Base-by-base conservation (phyloP, 2,797 vertebrate genomes). In the Monodelphis domestica region DNA sequence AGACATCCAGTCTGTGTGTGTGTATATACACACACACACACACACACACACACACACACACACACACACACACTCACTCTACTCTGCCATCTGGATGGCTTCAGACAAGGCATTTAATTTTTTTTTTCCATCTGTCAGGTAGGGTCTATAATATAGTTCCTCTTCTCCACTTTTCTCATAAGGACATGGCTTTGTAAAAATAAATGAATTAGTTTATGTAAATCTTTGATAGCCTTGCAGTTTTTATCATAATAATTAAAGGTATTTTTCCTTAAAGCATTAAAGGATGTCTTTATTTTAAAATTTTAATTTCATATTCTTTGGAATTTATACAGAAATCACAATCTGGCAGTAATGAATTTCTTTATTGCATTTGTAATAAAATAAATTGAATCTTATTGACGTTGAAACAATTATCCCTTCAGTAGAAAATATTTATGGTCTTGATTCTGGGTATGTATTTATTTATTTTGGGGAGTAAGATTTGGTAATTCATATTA, bases 351-450 rank as follows among this genome's bases (percentile, higher is more conserved):
- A 89, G 38, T 52, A 54, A 12, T 92, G 33, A 93, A 89, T 29
- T 87, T 90, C 53, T 90, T 38, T n/a, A n/a, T n/a, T 54, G 21
- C 0, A 92, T 4, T 50, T 89, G 95, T 90, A 97, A 95, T 94
- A 91, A 96, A 94, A 53, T 88, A 92, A 78, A 29, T 89, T 78
- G 9, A 84, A 84, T 84, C 38, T 50, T 45, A 9, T 45, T 84
- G 70, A 84, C 70, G 45, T 2, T 38, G n/a, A 45, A 45, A 38
- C 45, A 78, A 70, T 38, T 70, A 70, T 2, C 7, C n/a, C 63
- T 70, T 70, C 63, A 38, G 24, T 21, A 70, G n/a, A 78, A 45
- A 78, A 45, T 78, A 38, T 26, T 45, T 78, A 24, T 45, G 24
- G 38, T 78, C 38, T 78, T 45, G 45, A 45, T 21, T 24, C 12